phyloP scores from a whole-genome alignment of 2,797 vertebrate genomes.

The Sciurus vulgaris region DNA sequence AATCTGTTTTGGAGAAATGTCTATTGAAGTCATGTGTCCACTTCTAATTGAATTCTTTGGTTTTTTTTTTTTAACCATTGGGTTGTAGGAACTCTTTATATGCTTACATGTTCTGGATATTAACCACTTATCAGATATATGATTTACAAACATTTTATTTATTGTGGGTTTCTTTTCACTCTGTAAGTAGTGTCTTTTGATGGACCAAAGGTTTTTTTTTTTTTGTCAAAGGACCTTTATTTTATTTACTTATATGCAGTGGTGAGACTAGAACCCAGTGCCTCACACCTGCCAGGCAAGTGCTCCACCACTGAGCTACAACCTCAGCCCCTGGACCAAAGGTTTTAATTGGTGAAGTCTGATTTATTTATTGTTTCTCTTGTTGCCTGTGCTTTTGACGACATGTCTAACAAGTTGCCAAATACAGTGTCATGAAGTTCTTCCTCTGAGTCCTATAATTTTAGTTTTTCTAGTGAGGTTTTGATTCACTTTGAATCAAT shows the following conservation, averaged over 20 bases:
- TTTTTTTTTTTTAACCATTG: background rate
- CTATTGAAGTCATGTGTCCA: background rate
- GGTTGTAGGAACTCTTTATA: background rate
- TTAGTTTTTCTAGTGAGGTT: conserved; percentile 1
- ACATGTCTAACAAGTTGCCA: background rate
- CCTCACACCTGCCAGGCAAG: too few species aligned
- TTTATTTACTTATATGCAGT: too few species aligned
- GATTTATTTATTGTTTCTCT: conserved; percentile 15
- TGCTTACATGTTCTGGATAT: background rate
- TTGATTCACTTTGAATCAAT: background rate
- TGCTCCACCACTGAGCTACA: too few species aligned
- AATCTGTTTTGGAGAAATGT: background rate
- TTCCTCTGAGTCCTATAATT: background rate
- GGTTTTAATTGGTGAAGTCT: background rate
- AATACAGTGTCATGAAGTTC: background rate
- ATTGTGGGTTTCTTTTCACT: background rate
- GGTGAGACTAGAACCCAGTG: too few species aligned
- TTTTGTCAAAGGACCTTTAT: too few species aligned
- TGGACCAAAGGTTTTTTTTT: background rate
- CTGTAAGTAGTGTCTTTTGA: background rate
- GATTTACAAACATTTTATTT: background rate
- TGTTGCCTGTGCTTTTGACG: background rate
- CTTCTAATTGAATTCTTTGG: background rate
- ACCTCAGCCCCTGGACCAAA: background rate
- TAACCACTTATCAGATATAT: background rate